Evolutionary conservation across 2,113 vertebrate species (phyloP).

Genomic region (Uropsilus gracilis): DNA sequence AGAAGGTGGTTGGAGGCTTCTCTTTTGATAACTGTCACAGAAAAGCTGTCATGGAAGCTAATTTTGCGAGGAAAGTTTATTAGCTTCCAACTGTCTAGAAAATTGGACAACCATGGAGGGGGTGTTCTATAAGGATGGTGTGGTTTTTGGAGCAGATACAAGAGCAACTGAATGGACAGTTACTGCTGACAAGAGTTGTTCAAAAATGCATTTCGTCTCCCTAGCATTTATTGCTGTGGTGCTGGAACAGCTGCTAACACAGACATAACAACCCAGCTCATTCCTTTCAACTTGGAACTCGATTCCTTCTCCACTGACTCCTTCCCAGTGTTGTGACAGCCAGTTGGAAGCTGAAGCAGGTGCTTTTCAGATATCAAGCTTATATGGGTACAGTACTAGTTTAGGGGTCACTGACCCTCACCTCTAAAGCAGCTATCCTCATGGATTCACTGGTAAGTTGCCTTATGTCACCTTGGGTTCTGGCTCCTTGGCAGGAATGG

Average conservation of each 20-base stretch:
- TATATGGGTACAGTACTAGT: constrained; percentile 96
- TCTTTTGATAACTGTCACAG: background rate
- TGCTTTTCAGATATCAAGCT: constrained; percentile 99
- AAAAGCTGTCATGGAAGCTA: background rate
- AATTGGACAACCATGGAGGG: background rate
- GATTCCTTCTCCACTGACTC: constrained; percentile 94
- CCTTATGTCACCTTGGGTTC: constrained; percentile 99
- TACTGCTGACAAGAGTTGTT: constrained; percentile 98
- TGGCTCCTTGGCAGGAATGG: constrained; percentile 97
- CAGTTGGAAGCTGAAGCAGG: constrained; percentile 97
- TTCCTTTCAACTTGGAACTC: constrained; percentile 98
- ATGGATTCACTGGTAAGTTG: constrained; percentile 97
- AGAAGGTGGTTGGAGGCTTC: background rate
- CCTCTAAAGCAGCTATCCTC: constrained; percentile 98
- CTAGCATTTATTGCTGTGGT: constrained; percentile 98
- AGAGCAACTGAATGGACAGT: constrained; percentile 97
- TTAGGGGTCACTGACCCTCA: constrained; percentile 95
- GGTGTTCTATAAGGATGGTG: constrained; percentile 89
- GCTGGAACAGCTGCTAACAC: constrained; percentile 99
- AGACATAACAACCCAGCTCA: constrained; percentile 98
- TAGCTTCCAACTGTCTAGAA: background rate
- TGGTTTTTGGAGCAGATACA: constrained; percentile 95
- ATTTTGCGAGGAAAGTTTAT: background rate
- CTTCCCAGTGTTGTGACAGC: constrained; percentile 94
- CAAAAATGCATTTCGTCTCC: constrained; percentile 98